Conservation (phyloP, 1,140 invertebrate species). For the Ostrea edulis region DNA sequence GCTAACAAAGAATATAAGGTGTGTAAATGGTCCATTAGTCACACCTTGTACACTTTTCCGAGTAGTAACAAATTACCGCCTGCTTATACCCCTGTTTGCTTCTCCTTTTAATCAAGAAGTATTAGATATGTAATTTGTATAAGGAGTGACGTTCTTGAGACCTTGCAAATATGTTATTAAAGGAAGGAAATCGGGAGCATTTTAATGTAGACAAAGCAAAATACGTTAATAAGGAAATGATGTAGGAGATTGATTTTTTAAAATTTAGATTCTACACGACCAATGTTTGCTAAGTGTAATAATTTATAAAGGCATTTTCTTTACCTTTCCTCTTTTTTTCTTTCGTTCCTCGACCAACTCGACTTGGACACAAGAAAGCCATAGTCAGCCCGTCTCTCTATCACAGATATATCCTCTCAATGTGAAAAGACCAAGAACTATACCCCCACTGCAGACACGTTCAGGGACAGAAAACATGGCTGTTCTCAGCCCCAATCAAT, state of each 20-base stretch:
- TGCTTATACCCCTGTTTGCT: neutral
- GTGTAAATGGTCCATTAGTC: slow-evolving; percentile 15
- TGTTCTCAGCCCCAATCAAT: neutral
- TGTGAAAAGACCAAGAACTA: neutral
- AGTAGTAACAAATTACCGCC: neutral
- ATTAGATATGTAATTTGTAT: neutral
- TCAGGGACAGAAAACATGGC: neutral
- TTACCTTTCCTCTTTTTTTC: slow-evolving; percentile 56
- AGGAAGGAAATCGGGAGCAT: neutral
- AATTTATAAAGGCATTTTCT: neutral
- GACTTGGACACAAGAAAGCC: slow-evolving; percentile 61
- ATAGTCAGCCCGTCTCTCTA: slow-evolving; percentile 24
- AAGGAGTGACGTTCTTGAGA: neutral
- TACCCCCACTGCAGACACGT: neutral
- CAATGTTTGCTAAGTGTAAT: neutral
- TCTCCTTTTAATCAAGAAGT: neutral
- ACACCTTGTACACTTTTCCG: neutral
- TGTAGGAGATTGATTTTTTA: neutral
- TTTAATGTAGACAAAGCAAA: neutral
- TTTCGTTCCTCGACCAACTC: slow-evolving; percentile 55
- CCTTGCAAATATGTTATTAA: neutral
- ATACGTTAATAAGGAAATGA: too few relatives aligned
- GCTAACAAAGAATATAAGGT: neutral
- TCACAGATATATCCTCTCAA: neutral
- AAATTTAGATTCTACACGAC: neutral